Evolutionary conservation across 2,797 vertebrate species (phyloP).

Genomic region (Epinephelus malabaricus): DNA sequence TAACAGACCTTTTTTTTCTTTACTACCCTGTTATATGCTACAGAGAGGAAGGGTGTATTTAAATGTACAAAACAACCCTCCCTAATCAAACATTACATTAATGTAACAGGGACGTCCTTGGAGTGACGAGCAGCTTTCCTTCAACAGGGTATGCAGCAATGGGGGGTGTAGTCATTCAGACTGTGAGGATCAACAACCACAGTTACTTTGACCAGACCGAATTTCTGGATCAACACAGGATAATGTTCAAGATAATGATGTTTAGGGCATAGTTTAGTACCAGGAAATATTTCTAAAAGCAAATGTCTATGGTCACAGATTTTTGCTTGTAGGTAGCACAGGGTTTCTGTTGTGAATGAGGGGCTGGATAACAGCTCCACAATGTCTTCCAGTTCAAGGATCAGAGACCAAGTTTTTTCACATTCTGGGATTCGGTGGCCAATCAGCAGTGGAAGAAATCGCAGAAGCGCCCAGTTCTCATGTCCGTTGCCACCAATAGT

Average conservation of each 20-base stretch:
- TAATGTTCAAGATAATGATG: constrained; percentile 64
- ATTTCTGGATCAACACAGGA: constrained; percentile 43
- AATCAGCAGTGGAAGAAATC: constrained; percentile 49
- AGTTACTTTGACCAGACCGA: constrained; percentile 19
- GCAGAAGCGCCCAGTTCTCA: constrained; percentile 45
- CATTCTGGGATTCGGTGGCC: constrained; percentile 35
- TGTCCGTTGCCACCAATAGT: constrained; percentile 53
- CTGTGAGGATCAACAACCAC: constrained; percentile 7
- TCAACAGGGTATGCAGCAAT: constrained; percentile 41
- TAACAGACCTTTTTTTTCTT: neutral
- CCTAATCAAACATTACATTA: constrained; percentile 38
- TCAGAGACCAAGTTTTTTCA: constrained; percentile 43
- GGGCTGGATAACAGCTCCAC: constrained; percentile 47
- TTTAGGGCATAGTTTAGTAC: constrained; percentile 36
- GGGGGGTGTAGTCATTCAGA: constrained; percentile 51
- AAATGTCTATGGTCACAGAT: constrained; percentile 55
- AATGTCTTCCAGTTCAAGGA: constrained; percentile 61
- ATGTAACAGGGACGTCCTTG: constrained; percentile 49
- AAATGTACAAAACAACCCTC: neutral
- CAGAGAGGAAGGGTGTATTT: neutral
- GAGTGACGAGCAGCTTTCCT: constrained; percentile 50
- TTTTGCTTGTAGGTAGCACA: constrained; percentile 56
- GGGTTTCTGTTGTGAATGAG: constrained; percentile 52
- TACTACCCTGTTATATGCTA: neutral
- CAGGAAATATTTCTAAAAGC: constrained; percentile 48